Evolutionary conservation across 1,140 invertebrate genomes (phyloP), one percentile per base, ranked within the genome.

Genomic region (Chrysomallon squamiferum): DNA sequence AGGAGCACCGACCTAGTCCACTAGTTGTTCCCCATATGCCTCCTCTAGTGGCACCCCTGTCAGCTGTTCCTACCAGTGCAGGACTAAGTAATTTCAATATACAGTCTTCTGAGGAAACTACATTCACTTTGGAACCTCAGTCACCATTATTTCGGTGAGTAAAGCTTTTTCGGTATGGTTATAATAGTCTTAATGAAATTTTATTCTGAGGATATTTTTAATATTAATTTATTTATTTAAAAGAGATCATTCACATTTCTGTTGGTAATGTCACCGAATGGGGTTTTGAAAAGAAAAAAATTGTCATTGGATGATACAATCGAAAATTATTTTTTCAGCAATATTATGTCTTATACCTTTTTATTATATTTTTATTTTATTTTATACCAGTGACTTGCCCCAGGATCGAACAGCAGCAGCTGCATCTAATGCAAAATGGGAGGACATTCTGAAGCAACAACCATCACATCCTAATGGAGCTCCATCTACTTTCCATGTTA

Each of bases 61-160:
- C 66, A 15, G 52, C 49, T 27, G 57, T 67, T 41, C 59, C 65
- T 20, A 60, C 59, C 35, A 60, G 59, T 30, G 30, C 50, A 2
- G 49, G 59, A 13, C 5, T 15, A 15, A 61, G 52, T 30, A 66
- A 58, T 25, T 49, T 66, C 32, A 66, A 66, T 59, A 45, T 66
- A 45, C 64, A 59, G 47, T 50, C 64, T 18, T 59, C 66, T 25
- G 13, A 60, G n/a, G 59, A 68, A 52, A 62, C 66, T 15, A 59
- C 66, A 0, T 68, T 68, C 33, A 68, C 66, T 30, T 41, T 68
- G 6, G 62, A 68, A 20, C 66, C 66, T 43, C 58, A 59, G 35
- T 38, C 35, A 7, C 35, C 35, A 38, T 38, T 38, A 15, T 38
- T 38, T 38, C 35, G 35, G 35, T 38, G 15, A 38, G 35, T 15